Conservation (phyloP, 2,113 vertebrate species). For the Alethe castanea region DNA sequence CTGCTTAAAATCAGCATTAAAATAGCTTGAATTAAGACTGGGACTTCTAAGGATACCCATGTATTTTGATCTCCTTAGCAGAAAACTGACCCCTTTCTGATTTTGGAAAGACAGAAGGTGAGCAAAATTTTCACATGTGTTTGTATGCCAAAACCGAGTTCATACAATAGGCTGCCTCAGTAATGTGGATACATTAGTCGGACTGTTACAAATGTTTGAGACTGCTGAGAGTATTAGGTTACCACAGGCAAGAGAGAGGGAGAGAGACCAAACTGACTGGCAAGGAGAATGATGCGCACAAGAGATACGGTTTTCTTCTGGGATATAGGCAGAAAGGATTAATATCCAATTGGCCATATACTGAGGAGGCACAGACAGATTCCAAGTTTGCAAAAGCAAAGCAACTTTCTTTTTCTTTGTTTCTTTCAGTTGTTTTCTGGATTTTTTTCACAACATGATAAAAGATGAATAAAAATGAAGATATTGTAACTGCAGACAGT, state of each 20-base stretch:
- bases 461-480: background rate
- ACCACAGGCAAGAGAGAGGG: background rate
- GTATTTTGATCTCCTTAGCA: background rate
- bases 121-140: background rate
- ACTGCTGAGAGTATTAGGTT: background rate
- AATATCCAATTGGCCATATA: background rate
- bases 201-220: background rate
- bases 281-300: background rate
- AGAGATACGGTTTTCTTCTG: background rate
- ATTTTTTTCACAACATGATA: background rate
- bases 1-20: background rate
- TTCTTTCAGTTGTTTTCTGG: background rate
- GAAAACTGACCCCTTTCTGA: background rate
- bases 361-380: background rate
- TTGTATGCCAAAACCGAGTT: background rate
- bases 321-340: background rate
- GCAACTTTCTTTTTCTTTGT: background rate
- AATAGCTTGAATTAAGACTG: background rate
- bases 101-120: background rate
- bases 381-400: background rate
- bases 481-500: background rate
- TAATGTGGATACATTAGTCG: background rate
- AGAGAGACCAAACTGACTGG: background rate
- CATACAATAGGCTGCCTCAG: background rate
- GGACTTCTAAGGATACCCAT: background rate